Percentiles rank a stretch among this genome's conserved stretches.
Conservation (phyloP, 2,113 vertebrate species). For the Rhagologus leucostigma region DNA sequence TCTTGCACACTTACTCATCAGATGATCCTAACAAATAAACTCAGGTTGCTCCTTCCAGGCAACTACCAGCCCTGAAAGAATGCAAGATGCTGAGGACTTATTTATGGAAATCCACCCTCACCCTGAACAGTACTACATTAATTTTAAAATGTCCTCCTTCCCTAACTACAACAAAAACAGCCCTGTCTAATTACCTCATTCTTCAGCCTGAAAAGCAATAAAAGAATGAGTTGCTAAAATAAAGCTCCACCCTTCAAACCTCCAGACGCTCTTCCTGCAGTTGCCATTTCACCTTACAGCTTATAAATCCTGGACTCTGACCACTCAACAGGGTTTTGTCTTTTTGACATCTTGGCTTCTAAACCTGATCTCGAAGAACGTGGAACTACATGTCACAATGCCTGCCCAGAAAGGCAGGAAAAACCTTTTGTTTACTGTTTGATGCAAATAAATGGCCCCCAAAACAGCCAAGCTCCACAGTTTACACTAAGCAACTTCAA, state of each 20-base stretch:
- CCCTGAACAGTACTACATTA: not conserved
- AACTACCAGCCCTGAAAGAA: not conserved
- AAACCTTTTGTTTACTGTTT: not conserved
- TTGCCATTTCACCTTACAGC: constrained; percentile 46
- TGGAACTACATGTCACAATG: not conserved
- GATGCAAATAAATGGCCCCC: not conserved
- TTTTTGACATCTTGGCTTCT: constrained; percentile 28
- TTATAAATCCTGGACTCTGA: constrained; percentile 32
- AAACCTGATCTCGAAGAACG: constrained; percentile 20
- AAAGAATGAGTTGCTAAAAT: constrained; percentile 25
- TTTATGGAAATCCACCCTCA: constrained; percentile 22
- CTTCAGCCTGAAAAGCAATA: constrained; percentile 26
- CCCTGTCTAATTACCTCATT: constrained; percentile 41
- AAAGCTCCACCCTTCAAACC: constrained; percentile 49
- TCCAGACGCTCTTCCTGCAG: constrained; percentile 6
- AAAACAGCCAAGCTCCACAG: not conserved
- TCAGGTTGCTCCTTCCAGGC: not conserved
- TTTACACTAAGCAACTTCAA: not conserved
- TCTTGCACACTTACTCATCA: not conserved
- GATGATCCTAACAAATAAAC: constrained; percentile 13
- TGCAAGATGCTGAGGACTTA: not conserved
- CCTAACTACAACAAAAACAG: not conserved
- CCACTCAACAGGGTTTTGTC: not conserved
- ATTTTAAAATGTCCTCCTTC: constrained; percentile 1
- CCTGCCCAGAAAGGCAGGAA: not conserved